phyloP scores from a whole-genome alignment of 2,797 vertebrate genomes.

The Pangasius larnaudii region DNA sequence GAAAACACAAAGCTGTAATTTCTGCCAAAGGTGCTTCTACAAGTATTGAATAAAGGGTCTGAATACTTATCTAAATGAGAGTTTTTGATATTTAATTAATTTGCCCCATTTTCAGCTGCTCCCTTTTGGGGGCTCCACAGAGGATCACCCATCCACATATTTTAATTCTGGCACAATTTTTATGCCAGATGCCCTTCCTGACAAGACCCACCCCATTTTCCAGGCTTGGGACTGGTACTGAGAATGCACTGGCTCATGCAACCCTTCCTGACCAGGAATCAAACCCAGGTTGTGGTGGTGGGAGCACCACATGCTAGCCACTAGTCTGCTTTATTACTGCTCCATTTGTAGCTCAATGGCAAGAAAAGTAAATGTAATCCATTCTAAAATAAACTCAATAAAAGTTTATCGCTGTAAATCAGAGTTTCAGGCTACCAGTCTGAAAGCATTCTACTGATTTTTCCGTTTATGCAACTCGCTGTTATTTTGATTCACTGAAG shows the following conservation, averaged over 20 bases:
- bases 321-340: no score
- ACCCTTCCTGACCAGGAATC: no score
- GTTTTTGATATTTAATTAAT: not conserved
- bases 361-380: not conserved
- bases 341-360: not conserved
- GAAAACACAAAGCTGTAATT: not conserved
- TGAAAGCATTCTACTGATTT: not conserved
- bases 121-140: no score
- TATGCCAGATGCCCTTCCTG: no score
- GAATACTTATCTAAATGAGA: not conserved
- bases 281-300: no score
- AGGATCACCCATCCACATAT: no score
- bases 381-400: not conserved
- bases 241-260: no score
- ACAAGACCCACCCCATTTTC: no score
- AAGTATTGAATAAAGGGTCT: not conserved
- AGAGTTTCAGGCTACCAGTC: not conserved
- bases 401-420: not conserved
- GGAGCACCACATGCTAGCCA: no score
- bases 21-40: not conserved
- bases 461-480: not conserved
- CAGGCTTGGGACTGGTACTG: no score
- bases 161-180: no score
- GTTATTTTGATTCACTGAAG: not conserved
- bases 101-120: no score